Conservation (phyloP, 2,113 vertebrate species). For the Plecotus auritus region DNA sequence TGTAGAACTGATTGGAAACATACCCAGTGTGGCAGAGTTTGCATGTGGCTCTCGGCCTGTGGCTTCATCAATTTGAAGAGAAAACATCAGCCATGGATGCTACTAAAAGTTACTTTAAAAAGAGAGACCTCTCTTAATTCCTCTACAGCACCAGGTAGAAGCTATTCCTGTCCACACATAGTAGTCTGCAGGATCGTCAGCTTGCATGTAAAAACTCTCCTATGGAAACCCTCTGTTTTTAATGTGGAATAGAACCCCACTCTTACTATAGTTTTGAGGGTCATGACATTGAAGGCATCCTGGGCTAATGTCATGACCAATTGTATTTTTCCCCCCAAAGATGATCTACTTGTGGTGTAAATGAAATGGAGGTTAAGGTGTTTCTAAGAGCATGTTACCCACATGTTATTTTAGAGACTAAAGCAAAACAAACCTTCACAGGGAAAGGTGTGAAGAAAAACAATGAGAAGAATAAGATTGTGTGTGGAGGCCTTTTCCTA, state of each 20-base stretch:
- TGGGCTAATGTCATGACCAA: background rate
- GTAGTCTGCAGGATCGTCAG: background rate
- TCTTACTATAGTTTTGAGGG: background rate
- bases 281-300: background rate
- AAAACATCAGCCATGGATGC: background rate
- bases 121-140: background rate
- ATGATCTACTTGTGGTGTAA: background rate
- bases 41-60: background rate
- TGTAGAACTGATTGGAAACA: conserved; percentile 72
- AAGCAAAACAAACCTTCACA: background rate
- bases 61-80: conserved; percentile 21
- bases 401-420: background rate
- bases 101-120: background rate
- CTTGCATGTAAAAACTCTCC: background rate
- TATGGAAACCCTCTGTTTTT: background rate
- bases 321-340: background rate
- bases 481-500: background rate
- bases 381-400: background rate
- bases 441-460: background rate
- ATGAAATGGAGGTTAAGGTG: no score
- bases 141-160: background rate
- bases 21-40: background rate
- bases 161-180: background rate
- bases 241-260: background rate
- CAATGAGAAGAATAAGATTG: background rate